phyloP scores from a whole-genome alignment of 2,113 vertebrate genomes.

The Pitta sordida region DNA sequence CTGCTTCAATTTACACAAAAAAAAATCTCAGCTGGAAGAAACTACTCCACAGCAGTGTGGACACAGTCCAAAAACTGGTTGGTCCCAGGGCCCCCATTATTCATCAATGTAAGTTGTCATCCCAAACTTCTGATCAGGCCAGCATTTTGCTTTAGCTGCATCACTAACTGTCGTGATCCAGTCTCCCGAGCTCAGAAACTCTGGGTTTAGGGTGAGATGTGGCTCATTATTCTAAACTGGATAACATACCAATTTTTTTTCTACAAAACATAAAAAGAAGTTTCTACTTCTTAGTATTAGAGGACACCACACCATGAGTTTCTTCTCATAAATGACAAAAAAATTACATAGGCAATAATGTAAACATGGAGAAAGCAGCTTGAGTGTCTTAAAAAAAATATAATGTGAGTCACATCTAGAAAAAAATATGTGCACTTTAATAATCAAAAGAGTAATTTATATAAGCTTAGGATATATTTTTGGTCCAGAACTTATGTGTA shows the following conservation, averaged over 20 bases:
- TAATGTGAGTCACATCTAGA: background rate
- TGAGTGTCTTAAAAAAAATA: background rate
- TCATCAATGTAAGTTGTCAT: background rate
- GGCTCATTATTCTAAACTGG: background rate
- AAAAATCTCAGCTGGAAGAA: background rate
- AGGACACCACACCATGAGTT: background rate
- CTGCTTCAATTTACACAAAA: background rate
- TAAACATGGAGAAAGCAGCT: background rate
- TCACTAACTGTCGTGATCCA: background rate
- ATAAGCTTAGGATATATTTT: background rate
- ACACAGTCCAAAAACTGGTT: background rate
- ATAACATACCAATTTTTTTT: background rate
- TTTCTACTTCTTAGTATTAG: background rate
- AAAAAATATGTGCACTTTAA: background rate
- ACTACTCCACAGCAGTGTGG: background rate
- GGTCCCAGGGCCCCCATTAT: background rate
- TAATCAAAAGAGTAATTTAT: background rate
- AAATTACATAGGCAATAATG: background rate
- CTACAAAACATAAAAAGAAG: background rate
- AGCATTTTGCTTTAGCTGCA: background rate
- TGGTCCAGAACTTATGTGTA: background rate
- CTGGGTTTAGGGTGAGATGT: accelerated
- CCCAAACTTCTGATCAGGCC: background rate
- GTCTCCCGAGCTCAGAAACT: background rate
- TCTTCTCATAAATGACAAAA: background rate